Evolutionary conservation across 2,797 vertebrate species (phyloP).

Genomic region (Tapirus indicus): DNA sequence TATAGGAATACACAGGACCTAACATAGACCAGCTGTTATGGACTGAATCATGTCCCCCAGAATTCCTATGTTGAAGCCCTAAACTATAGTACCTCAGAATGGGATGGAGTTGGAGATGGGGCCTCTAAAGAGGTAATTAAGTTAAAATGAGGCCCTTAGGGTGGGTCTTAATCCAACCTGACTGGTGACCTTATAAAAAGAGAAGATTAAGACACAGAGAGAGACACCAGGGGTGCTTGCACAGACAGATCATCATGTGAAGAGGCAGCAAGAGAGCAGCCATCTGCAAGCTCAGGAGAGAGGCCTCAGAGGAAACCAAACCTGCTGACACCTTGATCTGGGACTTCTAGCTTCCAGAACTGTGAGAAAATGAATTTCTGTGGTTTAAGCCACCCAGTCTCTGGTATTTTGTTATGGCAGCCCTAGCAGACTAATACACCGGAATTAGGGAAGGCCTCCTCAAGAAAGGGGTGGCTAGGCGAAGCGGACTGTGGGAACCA

Average conservation of each 20-base stretch:
- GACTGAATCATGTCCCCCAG: neutral
- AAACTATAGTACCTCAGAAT: neutral
- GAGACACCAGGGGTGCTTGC: too few relatives aligned
- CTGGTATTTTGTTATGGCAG: neutral
- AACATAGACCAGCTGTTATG: neutral
- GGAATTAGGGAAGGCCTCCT: neutral
- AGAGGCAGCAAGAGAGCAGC: too few relatives aligned
- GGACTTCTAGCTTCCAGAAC: neutral
- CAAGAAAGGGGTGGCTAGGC: neutral
- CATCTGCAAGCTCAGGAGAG: too few relatives aligned
- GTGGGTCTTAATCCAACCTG: neutral
- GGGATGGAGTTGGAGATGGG: neutral
- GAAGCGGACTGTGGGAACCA: too few relatives aligned
- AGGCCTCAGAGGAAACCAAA: neutral
- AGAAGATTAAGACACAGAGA: too few relatives aligned
- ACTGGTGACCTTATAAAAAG: too few relatives aligned
- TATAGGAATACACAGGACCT: neutral
- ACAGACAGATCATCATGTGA: too few relatives aligned
- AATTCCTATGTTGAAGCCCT: neutral
- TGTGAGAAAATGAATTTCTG: neutral
- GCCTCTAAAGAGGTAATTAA: neutral
- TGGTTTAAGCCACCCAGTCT: too few relatives aligned
- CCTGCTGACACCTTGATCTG: neutral
- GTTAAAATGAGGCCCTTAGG: neutral
- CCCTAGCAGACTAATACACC: neutral